phyloP scores from a whole-genome alignment of 2,797 vertebrate genomes.

The Crenuchus spilurus region DNA sequence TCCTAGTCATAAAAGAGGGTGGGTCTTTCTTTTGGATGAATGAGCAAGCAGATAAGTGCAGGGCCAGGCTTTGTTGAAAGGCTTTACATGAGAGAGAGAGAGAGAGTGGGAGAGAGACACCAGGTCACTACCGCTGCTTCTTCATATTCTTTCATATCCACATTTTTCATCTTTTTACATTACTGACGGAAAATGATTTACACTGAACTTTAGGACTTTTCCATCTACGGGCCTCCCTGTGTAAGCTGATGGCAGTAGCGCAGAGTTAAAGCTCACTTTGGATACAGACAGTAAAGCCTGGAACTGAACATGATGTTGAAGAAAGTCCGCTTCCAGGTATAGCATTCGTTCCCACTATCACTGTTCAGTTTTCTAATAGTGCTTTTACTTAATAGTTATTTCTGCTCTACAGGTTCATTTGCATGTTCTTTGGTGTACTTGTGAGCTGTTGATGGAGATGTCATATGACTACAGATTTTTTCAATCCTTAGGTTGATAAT shows the following conservation, averaged over 20 bases:
- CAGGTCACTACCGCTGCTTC: constrained; percentile 52
- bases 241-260: constrained; percentile 6
- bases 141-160: not conserved
- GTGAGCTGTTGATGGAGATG: not conserved
- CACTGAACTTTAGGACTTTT: not conserved
- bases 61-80: constrained; percentile 63
- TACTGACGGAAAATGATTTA: not conserved
- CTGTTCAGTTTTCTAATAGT: not conserved
- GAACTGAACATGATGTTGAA: constrained; percentile 70
- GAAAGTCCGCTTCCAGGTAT: constrained; percentile 80
- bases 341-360: not conserved
- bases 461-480: not conserved
- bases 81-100: constrained; percentile 64
- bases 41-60: constrained; percentile 72
- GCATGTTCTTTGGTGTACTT: not conserved
- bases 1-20: constrained; percentile 74
- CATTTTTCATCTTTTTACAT: not conserved
- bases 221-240: no score
- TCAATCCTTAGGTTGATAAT: not conserved
- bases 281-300: constrained; percentile 19
- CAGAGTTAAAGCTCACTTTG: constrained; percentile 1
- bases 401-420: not conserved
- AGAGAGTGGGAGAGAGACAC: constrained; percentile 48
- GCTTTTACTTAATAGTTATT: no score
- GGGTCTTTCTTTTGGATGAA: constrained; percentile 72